These are phyloP conservation scores for Bucco capensis DNA, from an alignment of 2,113 vertebrate genomes.

Conservation along the genomic window DNA sequence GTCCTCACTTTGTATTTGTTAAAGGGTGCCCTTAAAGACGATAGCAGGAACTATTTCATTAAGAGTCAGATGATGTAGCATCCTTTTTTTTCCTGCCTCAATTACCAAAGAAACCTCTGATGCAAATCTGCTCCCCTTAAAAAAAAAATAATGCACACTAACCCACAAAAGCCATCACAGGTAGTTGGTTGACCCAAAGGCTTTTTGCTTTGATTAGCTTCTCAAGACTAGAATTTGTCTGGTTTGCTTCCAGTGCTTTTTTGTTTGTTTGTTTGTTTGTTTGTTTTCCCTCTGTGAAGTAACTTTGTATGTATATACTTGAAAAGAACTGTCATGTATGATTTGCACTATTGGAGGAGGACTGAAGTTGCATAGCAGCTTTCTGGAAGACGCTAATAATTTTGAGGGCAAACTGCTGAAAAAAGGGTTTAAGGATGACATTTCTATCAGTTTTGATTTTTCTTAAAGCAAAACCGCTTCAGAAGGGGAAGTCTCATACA, in stretches of 20 bases:
- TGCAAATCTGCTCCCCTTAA: slow-evolving; percentile 73
- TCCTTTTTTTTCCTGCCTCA: slow-evolving; percentile 80
- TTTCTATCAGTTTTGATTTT: slow-evolving; percentile 61
- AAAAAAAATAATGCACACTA: slow-evolving; percentile 30
- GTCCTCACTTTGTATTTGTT: slow-evolving; percentile 74
- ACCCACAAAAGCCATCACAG: slow-evolving; percentile 69
- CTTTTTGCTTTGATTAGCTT: slow-evolving; percentile 66
- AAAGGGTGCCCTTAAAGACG: slow-evolving; percentile 73
- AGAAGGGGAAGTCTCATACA: slow-evolving; percentile 75
- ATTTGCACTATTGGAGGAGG: slow-evolving; percentile 86
- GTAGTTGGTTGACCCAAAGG: slow-evolving; percentile 69
- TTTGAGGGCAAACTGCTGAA: slow-evolving; percentile 78
- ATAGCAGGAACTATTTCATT: slow-evolving; percentile 73
- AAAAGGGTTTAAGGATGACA: slow-evolving; percentile 69
- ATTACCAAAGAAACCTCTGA: slow-evolving; percentile 94
- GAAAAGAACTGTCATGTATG: slow-evolving; percentile 84
- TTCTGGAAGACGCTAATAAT: slow-evolving; percentile 62
- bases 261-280: not conserved
- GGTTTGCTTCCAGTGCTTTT: slow-evolving; percentile 39
- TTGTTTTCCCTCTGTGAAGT: slow-evolving; percentile 58
- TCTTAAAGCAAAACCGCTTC: slow-evolving; percentile 62
- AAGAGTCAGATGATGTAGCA: slow-evolving; percentile 63
- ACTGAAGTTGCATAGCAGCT: slow-evolving; percentile 69
- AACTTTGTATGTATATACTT: slow-evolving; percentile 80
- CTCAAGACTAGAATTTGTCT: slow-evolving; percentile 55